Percentiles rank a stretch among this genome's conserved stretches.
Evolutionary conservation across 1,140 invertebrate genomes (phyloP).

Genomic region (Drosophila nigromelanica): DNA sequence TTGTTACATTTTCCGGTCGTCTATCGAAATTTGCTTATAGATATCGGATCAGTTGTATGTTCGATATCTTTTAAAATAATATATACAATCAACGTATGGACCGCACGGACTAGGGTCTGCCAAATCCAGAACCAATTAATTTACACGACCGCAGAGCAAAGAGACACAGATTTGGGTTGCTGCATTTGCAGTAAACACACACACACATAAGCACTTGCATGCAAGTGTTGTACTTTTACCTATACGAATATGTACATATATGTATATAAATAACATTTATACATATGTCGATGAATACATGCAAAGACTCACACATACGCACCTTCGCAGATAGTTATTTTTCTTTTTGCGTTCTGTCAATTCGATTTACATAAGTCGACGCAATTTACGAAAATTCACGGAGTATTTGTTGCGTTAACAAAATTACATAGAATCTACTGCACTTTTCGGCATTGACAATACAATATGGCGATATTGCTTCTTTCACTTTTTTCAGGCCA

Average conservation of each 20-base stretch:
- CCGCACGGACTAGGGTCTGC: background rate
- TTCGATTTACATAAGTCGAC: slow-evolving; percentile 43
- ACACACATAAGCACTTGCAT: slow-evolving; percentile 7
- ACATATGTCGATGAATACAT: slow-evolving; percentile 9
- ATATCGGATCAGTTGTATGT: background rate
- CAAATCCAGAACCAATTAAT: slow-evolving; percentile 13
- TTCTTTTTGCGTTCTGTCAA: slow-evolving; percentile 32
- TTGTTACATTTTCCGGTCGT: background rate
- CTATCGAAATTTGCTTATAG: background rate
- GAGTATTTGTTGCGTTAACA: slow-evolving; percentile 15
- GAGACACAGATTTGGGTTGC: slow-evolving; percentile 27
- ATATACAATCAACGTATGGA: background rate
- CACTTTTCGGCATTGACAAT: slow-evolving; percentile 66
- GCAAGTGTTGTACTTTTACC: slow-evolving; percentile 11
- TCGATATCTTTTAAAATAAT: slow-evolving; percentile 5
- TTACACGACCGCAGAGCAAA: slow-evolving; percentile 7
- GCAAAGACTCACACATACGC: slow-evolving; percentile 21
- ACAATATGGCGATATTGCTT: slow-evolving; percentile 76
- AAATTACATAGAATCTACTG: slow-evolving; percentile 47
- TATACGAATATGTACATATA: slow-evolving; percentile 6
- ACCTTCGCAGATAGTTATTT: slow-evolving; percentile 41
- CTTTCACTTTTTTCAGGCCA: slow-evolving; percentile 82
- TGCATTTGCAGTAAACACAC: slow-evolving; percentile 27
- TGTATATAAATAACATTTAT: too few species aligned
- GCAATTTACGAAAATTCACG: slow-evolving; percentile 7